These are phyloP conservation scores for Coptodon rendalli DNA, from an alignment of 2,113 vertebrate genomes.

Conservation along the genomic window DNA sequence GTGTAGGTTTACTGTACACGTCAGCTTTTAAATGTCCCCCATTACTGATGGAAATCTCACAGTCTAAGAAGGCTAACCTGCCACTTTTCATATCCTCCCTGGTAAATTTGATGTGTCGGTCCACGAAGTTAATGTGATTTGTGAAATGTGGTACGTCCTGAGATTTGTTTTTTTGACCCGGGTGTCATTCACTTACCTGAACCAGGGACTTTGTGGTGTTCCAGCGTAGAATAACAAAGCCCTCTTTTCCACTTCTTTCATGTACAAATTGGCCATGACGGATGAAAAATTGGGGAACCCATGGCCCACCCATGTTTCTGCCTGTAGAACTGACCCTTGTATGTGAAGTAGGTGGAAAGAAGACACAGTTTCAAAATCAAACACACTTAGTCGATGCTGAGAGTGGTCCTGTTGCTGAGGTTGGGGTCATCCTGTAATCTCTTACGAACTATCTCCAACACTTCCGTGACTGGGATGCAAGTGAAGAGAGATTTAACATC, in stretches of 20 bases:
- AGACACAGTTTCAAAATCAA: background rate
- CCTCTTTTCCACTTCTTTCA: background rate
- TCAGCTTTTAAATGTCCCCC: background rate
- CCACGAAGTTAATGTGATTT: background rate
- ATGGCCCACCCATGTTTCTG: background rate
- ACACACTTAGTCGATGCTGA: background rate
- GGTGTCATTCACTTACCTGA: background rate
- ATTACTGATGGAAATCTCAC: background rate
- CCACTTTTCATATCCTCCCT: background rate
- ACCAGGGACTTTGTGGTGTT: background rate
- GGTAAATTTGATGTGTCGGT: background rate
- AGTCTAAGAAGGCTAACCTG: background rate
- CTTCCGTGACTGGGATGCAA: too few relatives aligned
- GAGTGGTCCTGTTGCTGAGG: background rate
- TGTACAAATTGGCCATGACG: too few relatives aligned
- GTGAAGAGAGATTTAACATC: too few relatives aligned
- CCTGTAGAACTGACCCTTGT: background rate
- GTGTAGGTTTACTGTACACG: background rate
- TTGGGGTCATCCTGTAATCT: background rate
- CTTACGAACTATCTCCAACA: too few relatives aligned
- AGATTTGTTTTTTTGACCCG: background rate
- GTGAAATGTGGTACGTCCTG: background rate
- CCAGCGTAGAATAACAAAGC: background rate
- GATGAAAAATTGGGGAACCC: background rate
- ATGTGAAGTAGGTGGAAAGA: background rate